phyloP scores from a whole-genome alignment of 2,888 invertebrate species.

The Diplazon laetatorius region DNA sequence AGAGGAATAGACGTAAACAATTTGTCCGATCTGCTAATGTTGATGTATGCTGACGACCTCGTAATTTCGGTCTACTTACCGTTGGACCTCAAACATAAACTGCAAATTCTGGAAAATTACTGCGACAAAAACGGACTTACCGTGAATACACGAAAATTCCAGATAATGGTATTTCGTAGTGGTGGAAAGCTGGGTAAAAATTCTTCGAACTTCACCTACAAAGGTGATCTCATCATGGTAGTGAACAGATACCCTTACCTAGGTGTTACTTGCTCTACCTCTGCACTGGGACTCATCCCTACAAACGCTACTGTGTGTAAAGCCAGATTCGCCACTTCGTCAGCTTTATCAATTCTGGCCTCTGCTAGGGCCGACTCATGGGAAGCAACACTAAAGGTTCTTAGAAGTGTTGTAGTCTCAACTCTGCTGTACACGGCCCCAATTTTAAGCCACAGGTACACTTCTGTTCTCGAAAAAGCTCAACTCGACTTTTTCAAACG shows the following conservation, averaged over 20 bases:
- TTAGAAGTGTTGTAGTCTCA: background rate
- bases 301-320: conserved; percentile 14
- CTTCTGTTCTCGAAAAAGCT: background rate
- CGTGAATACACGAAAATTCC: too few relatives aligned
- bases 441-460: conserved; percentile 5
- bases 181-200: too few relatives aligned
- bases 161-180: too few relatives aligned
- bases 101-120: too few relatives aligned
- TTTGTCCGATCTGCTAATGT: background rate
- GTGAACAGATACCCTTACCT: conserved; percentile 1
- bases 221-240: background rate
- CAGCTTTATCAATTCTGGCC: background rate
- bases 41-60: conserved; percentile 9
- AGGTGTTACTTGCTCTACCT: background rate
- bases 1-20: conserved; percentile 3
- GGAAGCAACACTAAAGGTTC: background rate
- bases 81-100: background rate
- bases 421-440: background rate
- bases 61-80: background rate
- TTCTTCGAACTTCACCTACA: background rate
- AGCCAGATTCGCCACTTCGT: background rate
- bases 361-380: background rate
- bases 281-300: conserved; percentile 1
- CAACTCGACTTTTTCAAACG: conserved; percentile 1
- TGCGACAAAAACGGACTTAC: too few relatives aligned